Base-by-base conservation (phyloP, 2,113 vertebrate species). In the Myotis yumanensis region DNA sequence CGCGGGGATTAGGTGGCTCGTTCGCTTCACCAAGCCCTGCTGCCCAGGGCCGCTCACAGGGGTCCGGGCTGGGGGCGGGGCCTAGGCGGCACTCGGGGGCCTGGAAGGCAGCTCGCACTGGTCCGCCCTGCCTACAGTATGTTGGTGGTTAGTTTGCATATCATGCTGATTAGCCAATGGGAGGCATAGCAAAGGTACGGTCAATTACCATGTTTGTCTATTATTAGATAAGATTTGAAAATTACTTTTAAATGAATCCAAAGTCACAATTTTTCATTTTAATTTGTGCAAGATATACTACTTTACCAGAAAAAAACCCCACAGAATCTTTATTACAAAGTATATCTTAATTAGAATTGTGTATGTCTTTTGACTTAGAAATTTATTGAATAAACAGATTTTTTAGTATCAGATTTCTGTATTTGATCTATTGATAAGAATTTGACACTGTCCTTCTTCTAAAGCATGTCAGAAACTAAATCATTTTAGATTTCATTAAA, bases 331-430 rank as follows among this genome's bases (percentile, higher is more conserved):
- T 25, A 77, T 88, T 80, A 46, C 7, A 81, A 84, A 81, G 4
- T 32, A 25, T 66, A 48, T n/a, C 17, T 80, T 87, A 88, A 84
- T 81, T 40, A 81, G 1, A 25, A 62, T 94, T 89, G 59, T 85
- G 5, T 30, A 54, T 76, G 22, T 43, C 28, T 71, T 86, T 5
- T 46, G 51, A 96, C 62, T 87, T 40, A 85, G n/a, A 83, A 25
- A 66, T 85, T 85, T 88, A 82, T 71, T 87, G n/a, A 66, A 71
- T 66, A 89, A 62, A 5, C 16, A 91, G 16, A 57, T 84, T 89
- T 93, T 90, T 54, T 18, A 32, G 16, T 52, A 54, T 82, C 35
- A 69, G n/a, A 75, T 86, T 90, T 81, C 89, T 86, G 25, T 22
- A 48, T 7, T 8, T 37, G 20, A 35, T 22, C 28, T 86, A 4